Evolutionary conservation across 2,113 vertebrate species (phyloP).

Genomic region (Sinocyclocheilus maitianheensis): DNA sequence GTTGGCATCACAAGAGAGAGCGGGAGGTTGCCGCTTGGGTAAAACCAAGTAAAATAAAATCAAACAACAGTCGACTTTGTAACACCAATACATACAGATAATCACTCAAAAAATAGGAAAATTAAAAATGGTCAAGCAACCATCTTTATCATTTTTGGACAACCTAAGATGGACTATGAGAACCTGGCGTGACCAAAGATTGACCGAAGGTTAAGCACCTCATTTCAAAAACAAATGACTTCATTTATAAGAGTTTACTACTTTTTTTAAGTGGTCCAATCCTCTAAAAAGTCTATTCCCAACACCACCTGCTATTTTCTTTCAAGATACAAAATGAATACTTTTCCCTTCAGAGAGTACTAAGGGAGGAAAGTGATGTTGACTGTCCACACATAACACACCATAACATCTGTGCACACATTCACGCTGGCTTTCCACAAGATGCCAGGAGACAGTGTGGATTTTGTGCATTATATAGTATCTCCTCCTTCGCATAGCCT

Average conservation of each 20-base stretch:
- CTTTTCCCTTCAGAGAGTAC: slow-evolving; percentile 57
- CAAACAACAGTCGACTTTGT: background rate
- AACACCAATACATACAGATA: background rate
- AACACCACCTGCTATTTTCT: slow-evolving; percentile 61
- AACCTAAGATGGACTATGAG: background rate
- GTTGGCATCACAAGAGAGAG: no score
- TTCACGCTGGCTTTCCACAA: slow-evolving; percentile 49
- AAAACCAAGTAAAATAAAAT: background rate
- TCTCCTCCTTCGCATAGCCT: background rate
- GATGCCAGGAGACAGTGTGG: slow-evolving; percentile 37
- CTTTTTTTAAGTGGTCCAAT: no score
- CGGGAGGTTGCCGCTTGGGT: background rate
- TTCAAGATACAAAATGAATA: slow-evolving; percentile 61
- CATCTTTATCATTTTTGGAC: background rate
- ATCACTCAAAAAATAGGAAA: background rate
- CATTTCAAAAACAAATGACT: background rate
- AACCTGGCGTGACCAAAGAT: background rate
- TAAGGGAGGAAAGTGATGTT: slow-evolving; percentile 51
- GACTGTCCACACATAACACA: slow-evolving; percentile 62
- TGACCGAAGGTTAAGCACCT: no score
- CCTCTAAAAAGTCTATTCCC: slow-evolving; percentile 44
- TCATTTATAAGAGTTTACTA: no score
- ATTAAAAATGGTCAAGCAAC: background rate
- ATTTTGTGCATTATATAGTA: slow-evolving; percentile 7
- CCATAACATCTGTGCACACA: slow-evolving; percentile 55